A percentile compares a stretch with the other conserved stretches of the same genome.
These are phyloP conservation scores for Thymallus thymallus DNA, from an alignment of 2,113 vertebrate species.

Conservation along the genomic window DNA sequence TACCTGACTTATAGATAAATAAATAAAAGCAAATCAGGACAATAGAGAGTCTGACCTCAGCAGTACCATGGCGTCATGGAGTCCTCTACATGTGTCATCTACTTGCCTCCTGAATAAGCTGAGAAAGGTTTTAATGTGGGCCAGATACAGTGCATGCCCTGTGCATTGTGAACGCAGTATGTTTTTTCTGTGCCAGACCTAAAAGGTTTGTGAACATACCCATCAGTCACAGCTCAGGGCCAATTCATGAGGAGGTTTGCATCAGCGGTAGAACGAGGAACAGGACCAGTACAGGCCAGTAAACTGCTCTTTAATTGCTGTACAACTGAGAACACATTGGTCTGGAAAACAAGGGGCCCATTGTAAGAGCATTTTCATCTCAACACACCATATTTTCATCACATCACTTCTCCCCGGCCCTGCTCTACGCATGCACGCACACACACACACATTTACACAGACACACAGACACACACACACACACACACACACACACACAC, in stretches of 20 bases:
- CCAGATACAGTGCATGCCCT: constrained; percentile 35
- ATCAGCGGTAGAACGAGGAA: constrained; percentile 54
- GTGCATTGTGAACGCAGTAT: constrained; percentile 33
- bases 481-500: no score
- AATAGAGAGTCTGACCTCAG: constrained; percentile 20
- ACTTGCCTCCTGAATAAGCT: neutral
- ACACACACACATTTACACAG: neutral
- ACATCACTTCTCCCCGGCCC: constrained; percentile 30
- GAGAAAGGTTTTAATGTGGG: constrained; percentile 10
- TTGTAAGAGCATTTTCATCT: constrained; percentile 65
- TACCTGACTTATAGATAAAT: no score
- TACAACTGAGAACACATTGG: constrained; percentile 70
- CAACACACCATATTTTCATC: constrained; percentile 65
- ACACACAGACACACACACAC: neutral
- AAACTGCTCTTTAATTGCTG: constrained; percentile 72
- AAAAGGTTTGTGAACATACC: constrained; percentile 24
- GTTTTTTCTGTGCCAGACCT: no score
- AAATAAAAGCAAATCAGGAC: constrained; percentile 5
- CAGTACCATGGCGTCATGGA: neutral
- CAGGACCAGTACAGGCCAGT: constrained; percentile 47
- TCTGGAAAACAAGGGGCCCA: constrained; percentile 69
- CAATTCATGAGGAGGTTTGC: constrained; percentile 52
- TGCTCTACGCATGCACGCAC: neutral
- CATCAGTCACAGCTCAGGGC: constrained; percentile 47
- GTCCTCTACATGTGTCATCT: constrained; percentile 15